phyloP scores from a whole-genome alignment of 2,113 vertebrate species.

The Megaceryle torquata region DNA sequence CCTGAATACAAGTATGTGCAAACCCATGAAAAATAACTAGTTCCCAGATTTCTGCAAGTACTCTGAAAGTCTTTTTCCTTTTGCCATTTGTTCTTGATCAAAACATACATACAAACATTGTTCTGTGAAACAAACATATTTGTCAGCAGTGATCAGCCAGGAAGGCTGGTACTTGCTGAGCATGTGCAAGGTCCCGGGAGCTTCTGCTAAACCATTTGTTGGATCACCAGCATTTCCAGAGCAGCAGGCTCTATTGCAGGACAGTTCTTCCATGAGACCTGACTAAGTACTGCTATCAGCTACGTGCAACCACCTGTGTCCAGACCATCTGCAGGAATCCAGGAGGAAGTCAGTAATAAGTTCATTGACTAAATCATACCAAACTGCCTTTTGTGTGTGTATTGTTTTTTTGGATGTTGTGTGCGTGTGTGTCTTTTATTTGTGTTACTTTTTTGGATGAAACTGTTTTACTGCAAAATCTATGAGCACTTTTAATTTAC shows the following conservation, averaged over 20 bases:
- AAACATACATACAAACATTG: background rate
- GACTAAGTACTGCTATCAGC: background rate
- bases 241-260: background rate
- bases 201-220: background rate
- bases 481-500: background rate
- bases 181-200: background rate
- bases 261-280: background rate
- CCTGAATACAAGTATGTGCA: background rate
- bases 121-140: background rate
- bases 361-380: background rate
- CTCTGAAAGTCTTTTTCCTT: background rate
- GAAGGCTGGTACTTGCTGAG: rapidly evolving
- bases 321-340: background rate
- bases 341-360: background rate
- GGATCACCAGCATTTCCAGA: background rate
- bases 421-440: background rate
- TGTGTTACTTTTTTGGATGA: background rate
- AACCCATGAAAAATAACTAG: background rate
- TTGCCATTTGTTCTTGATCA: background rate
- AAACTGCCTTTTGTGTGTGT: rapidly evolving
- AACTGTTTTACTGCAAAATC: background rate
- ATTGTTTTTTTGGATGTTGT: background rate
- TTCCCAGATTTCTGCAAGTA: background rate
- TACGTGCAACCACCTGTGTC: rapidly evolving
- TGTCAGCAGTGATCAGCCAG: background rate